These are phyloP conservation scores for Amphiprion clarkii DNA, from an alignment of 2,797 vertebrate genomes.

Conservation along the genomic window DNA sequence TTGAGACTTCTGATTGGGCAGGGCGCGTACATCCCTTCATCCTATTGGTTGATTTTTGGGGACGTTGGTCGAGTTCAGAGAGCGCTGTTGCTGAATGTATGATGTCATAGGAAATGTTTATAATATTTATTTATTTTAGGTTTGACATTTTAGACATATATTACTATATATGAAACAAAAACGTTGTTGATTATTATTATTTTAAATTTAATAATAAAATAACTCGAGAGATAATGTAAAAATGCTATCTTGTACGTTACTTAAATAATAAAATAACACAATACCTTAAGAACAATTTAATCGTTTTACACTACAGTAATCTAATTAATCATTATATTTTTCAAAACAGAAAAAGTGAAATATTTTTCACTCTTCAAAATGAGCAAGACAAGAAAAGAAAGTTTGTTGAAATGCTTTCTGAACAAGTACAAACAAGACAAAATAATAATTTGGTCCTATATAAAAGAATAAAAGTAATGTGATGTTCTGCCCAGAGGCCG, in stretches of 20 bases:
- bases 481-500: not conserved
- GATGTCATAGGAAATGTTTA: conserved; percentile 36
- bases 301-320: not conserved
- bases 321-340: not conserved
- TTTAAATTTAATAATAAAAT: too few relatives aligned
- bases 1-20: conserved; percentile 76
- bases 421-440: too few relatives aligned
- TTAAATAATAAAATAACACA: not conserved
- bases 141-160: not conserved
- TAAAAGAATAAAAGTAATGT: not conserved
- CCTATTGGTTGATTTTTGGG: conserved; percentile 69
- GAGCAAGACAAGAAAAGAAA: not conserved
- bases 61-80: not conserved
- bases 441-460: not conserved
- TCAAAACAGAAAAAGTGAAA: not conserved
- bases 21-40: not conserved
- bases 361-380: not conserved
- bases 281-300: not conserved
- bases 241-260: not conserved
- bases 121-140: not conserved
- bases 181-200: too few relatives aligned
- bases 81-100: conserved; percentile 33
- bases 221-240: too few relatives aligned
- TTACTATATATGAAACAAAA: not conserved
- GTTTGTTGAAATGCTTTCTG: not conserved